Evolutionary conservation across 37 sponge, comb jelly and placozoan genomes (phyloP).

Genomic region (Ephydatia muelleri): DNA sequence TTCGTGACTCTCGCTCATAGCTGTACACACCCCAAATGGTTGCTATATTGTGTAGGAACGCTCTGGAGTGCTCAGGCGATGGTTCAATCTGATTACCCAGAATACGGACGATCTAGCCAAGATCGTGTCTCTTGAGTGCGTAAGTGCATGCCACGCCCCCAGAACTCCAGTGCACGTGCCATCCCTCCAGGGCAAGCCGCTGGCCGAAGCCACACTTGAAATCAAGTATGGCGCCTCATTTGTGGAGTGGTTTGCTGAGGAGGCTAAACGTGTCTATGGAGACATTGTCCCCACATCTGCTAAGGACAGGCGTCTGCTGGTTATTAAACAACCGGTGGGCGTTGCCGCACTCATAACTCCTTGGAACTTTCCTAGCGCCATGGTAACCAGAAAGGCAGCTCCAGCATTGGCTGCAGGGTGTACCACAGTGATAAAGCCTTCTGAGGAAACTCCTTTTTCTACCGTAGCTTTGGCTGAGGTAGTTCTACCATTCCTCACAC

Average conservation of each 20-base stretch:
- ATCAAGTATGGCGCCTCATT: conserved; percentile 88
- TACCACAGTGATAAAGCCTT: conserved; percentile 81
- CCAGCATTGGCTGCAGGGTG: conserved; percentile 97
- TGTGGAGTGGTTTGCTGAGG: conserved; percentile 89
- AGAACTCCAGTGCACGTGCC: too few species aligned
- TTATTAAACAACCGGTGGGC: conserved; percentile 87
- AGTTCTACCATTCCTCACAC: neutral
- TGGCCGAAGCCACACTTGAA: conserved; percentile 73
- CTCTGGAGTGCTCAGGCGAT: conserved; percentile 33
- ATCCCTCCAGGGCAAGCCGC: conserved; percentile 81
- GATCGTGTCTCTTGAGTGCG: conserved; percentile 65
- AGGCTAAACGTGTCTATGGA: conserved; percentile 71
- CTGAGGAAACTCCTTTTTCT: conserved; percentile 92
- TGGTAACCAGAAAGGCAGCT: conserved; percentile 83
- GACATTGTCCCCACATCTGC: conserved; percentile 69
- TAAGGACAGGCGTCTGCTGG: conserved; percentile 34
- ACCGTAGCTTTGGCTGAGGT: conserved; percentile 93
- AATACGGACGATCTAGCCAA: conserved; percentile 67
- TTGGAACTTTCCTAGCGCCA: conserved; percentile 94
- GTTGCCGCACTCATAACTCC: conserved; percentile 84
- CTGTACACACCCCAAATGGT: too few species aligned
- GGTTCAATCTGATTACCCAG: conserved; percentile 52
- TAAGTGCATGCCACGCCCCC: neutral
- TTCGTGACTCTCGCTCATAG: too few species aligned
- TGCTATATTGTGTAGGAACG: too few species aligned